Conservation (phyloP, 2,113 vertebrate species). For the Mola mola region DNA sequence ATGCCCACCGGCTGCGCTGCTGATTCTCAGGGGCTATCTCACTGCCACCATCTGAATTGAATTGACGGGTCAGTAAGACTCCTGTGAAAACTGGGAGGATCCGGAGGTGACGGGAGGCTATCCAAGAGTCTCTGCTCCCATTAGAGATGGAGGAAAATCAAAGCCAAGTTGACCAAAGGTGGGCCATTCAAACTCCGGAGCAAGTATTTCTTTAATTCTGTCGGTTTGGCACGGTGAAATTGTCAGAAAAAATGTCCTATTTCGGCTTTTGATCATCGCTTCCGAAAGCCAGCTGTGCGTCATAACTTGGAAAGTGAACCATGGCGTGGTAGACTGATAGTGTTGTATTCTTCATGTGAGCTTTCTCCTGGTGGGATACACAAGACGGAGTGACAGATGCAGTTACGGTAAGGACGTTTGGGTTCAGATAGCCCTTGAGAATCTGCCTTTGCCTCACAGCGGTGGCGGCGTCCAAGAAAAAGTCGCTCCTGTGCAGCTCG, state of each 20-base stretch:
- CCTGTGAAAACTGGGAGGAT: not conserved
- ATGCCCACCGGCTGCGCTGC: constrained; percentile 34
- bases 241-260: not conserved
- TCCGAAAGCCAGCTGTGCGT: no score
- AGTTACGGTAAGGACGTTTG: not conserved
- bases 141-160: no score
- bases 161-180: no score
- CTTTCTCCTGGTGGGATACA: not conserved
- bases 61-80: not conserved
- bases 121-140: no score
- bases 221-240: not conserved
- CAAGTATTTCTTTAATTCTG: not conserved
- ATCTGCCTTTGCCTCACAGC: constrained; percentile 40
- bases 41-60: constrained; percentile 22
- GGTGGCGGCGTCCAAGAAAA: constrained; percentile 33
- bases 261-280: no score
- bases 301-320: no score
- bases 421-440: constrained; percentile 72
- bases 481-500: constrained; percentile 46
- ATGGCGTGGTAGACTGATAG: no score
- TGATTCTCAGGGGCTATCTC: constrained; percentile 72
- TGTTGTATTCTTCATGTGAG: no score
- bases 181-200: constrained; percentile 12
- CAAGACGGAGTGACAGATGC: constrained; percentile 16
- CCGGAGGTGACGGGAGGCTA: not conserved